Conservation (phyloP, 2,888 invertebrate species). For the Drosophila limbata region DNA sequence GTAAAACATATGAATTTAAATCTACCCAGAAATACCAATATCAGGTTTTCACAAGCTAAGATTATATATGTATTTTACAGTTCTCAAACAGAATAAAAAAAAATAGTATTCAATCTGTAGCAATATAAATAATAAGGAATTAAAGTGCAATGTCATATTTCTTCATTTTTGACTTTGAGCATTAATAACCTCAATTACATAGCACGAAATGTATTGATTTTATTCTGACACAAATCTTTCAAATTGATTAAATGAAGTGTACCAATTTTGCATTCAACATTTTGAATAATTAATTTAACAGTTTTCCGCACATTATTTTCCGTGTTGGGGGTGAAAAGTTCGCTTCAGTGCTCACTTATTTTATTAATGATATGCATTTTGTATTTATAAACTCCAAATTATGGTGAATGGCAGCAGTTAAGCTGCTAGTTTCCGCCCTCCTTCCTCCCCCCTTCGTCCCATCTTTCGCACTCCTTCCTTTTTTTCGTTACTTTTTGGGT, state of each 20-base stretch:
- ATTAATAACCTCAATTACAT: too few relatives aligned
- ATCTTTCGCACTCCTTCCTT: too few relatives aligned
- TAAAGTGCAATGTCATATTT: too few relatives aligned
- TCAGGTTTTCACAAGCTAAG: too few relatives aligned
- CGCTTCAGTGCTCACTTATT: background rate
- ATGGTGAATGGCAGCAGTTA: background rate
- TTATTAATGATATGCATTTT: background rate
- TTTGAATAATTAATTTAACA: background rate
- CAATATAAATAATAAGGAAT: too few relatives aligned
- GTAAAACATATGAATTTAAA: too few relatives aligned
- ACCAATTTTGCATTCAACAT: background rate
- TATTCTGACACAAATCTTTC: background rate
- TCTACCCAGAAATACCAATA: too few relatives aligned
- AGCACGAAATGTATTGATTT: background rate
- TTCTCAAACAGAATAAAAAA: too few relatives aligned
- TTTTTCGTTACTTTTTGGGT: background rate
- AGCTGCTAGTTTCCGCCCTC: background rate
- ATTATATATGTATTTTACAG: too few relatives aligned
- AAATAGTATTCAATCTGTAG: too few relatives aligned
- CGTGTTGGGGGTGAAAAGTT: background rate
- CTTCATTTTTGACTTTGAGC: too few relatives aligned
- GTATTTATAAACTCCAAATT: constrained; percentile 3
- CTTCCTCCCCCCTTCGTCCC: background rate
- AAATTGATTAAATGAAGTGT: background rate
- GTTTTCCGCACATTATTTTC: background rate